A percentile compares a stretch with the other conserved stretches of the same genome.
These are phyloP conservation scores for Tetranychus truncatus DNA, from an alignment of 2,888 invertebrate species.

Conservation along the genomic window DNA sequence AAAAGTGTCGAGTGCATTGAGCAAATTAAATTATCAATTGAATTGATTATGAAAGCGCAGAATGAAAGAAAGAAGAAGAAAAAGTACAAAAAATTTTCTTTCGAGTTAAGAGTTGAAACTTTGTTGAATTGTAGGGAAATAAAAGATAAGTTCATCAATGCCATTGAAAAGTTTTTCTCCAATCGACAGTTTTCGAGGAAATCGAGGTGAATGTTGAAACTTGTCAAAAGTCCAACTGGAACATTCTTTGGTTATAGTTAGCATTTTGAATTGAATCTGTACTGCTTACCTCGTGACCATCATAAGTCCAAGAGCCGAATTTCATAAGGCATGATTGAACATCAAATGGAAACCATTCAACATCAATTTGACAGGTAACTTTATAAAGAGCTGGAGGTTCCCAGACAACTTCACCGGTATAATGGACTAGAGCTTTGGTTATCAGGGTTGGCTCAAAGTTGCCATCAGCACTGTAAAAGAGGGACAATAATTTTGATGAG, in stretches of 20 bases:
- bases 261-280: not conserved
- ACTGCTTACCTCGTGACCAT: constrained; percentile 72
- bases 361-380: constrained; percentile 97
- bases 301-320: constrained; percentile 96
- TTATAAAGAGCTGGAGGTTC: constrained; percentile 98
- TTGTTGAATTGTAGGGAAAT: too few relatives aligned
- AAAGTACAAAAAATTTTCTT: too few relatives aligned
- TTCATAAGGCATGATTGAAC: constrained; percentile 99
- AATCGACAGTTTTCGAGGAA: too few relatives aligned
- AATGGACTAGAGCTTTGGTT: constrained; percentile 84
- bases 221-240: too few relatives aligned
- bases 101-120: too few relatives aligned
- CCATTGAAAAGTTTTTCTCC: too few relatives aligned
- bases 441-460: constrained; percentile 78
- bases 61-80: too few relatives aligned
- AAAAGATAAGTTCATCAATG: too few relatives aligned
- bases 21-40: too few relatives aligned
- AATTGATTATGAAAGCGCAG: too few relatives aligned
- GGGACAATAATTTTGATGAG: not conserved
- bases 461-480: constrained; percentile 46
- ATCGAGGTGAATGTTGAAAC: too few relatives aligned
- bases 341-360: constrained; percentile 97
- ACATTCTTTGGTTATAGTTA: not conserved
- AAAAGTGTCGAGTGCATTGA: too few relatives aligned
- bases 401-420: constrained; percentile 47